Evolutionary conservation across 2,797 vertebrate species (phyloP).

Genomic region (Psittacula derbiana): DNA sequence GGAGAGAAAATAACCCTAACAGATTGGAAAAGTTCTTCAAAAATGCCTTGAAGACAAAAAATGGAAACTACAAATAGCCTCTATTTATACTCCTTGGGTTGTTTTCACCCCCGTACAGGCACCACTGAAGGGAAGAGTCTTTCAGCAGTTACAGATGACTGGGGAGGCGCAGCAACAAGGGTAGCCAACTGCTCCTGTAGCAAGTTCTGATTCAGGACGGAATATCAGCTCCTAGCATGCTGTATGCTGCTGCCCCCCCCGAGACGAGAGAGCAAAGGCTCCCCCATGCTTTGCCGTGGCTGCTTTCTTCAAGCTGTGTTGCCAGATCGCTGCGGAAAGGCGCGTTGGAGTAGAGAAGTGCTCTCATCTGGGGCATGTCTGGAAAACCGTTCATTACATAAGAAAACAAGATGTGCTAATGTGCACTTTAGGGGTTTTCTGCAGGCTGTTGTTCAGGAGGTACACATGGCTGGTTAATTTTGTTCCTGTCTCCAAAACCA

Average conservation of each 20-base stretch:
- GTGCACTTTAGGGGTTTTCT: constrained; percentile 47
- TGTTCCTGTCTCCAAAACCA: constrained; percentile 47
- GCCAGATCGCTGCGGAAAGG: background rate
- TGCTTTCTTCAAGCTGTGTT: background rate
- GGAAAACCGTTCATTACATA: constrained; percentile 35
- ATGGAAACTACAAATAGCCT: constrained; percentile 59
- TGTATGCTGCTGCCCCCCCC: background rate
- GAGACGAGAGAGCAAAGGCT: background rate
- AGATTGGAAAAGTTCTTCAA: constrained; percentile 44
- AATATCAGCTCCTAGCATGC: background rate
- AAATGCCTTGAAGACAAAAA: constrained; percentile 66
- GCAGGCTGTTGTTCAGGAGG: constrained; percentile 58
- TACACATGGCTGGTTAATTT: constrained; percentile 42
- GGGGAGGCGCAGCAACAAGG: accelerated
- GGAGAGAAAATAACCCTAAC: constrained; percentile 48
- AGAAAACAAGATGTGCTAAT: constrained; percentile 41
- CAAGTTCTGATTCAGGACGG: background rate
- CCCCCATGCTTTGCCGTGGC: background rate
- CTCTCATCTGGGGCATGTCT: constrained; percentile 28
- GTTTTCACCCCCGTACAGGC: constrained; percentile 30
- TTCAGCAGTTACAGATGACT: background rate
- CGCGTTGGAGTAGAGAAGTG: background rate
- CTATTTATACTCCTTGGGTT: constrained; percentile 57
- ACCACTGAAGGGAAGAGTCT: background rate
- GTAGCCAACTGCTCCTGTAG: background rate